These are phyloP conservation scores for Chionis minor DNA, from an alignment of 2,113 vertebrate species.

Conservation along the genomic window DNA sequence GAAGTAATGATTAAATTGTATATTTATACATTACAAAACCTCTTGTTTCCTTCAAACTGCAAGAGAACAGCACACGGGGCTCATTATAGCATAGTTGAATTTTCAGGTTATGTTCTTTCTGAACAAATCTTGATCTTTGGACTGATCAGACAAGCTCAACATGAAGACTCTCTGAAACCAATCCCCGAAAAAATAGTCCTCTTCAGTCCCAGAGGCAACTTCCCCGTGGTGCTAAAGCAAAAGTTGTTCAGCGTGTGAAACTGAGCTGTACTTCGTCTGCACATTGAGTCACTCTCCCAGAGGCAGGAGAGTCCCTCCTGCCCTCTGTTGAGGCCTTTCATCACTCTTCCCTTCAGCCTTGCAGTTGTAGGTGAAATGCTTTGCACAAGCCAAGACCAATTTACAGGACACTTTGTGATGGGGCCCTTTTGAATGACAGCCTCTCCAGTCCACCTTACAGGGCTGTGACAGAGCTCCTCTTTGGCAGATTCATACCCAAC, in stretches of 20 bases:
- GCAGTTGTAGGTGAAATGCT: neutral
- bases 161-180: neutral
- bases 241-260: neutral
- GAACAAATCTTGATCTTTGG: neutral
- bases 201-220: neutral
- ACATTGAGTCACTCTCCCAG: rapidly evolving
- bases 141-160: neutral
- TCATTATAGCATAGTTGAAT: neutral
- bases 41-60: neutral
- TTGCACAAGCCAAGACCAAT: neutral
- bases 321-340: neutral
- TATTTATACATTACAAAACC: neutral
- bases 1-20: neutral
- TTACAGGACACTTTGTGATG: neutral
- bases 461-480: neutral
- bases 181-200: neutral
- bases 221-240: neutral
- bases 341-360: neutral
- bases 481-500: neutral
- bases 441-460: neutral
- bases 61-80: neutral
- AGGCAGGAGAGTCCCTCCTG: neutral
- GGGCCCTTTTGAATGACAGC: neutral
- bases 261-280: neutral
- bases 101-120: neutral